A percentile compares a stretch with the other conserved stretches of the same genome.
Conservation (phyloP, 2,797 vertebrate species). For the Rhinogobio ventralis region DNA sequence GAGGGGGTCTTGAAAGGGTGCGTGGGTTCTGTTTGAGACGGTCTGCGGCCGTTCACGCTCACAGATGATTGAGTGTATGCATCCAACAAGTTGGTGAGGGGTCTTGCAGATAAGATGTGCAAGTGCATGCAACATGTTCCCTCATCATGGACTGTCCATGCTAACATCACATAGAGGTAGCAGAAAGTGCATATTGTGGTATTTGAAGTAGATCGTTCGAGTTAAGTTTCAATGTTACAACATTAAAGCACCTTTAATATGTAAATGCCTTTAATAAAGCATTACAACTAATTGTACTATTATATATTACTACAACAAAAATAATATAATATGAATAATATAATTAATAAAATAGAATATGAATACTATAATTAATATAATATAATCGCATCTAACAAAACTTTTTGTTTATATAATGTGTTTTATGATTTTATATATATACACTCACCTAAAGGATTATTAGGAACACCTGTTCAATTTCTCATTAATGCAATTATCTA, state of each 20-base stretch:
- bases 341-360: too few relatives aligned
- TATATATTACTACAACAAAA: neutral
- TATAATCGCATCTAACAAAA: too few relatives aligned
- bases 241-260: neutral
- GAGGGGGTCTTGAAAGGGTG: slow-evolving; percentile 48
- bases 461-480: too few relatives aligned
- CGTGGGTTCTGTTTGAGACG: neutral
- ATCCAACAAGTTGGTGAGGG: slow-evolving; percentile 2
- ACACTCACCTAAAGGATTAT: too few relatives aligned
- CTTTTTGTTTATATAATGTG: too few relatives aligned
- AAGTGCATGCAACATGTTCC: neutral
- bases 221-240: neutral
- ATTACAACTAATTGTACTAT: neutral
- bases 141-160: neutral
- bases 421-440: too few relatives aligned
- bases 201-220: neutral
- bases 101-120: neutral
- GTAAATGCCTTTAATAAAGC: neutral
- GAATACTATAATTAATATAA: too few relatives aligned
- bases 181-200: neutral
- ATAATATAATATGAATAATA: too few relatives aligned
- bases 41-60: neutral
- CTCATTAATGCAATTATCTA: too few relatives aligned
- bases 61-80: slow-evolving; percentile 13
- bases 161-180: neutral